Evolutionary conservation across 2,113 vertebrate species (phyloP), one percentile per base, ranked within the genome.

Genomic region (Zosterops japonicus): DNA sequence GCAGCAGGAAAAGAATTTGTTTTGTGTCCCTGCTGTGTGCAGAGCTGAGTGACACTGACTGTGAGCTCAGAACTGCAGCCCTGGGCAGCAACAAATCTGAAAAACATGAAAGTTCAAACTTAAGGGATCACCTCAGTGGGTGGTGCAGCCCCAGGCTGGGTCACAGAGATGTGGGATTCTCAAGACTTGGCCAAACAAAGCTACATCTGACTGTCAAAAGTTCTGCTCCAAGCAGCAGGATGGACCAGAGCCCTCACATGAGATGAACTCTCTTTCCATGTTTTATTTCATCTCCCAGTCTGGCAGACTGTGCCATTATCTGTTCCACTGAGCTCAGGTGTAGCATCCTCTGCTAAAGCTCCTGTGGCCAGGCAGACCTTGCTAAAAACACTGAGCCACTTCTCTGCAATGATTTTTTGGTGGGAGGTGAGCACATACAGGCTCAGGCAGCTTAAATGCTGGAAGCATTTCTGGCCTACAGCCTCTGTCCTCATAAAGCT

Each of bases 81-180:
- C 49, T 50, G 14, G 14, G 49, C 49, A 47, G 46, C 46, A 47
- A 21, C 25, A 14, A 27, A 15, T 15, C 49, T 50, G 49, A 27
- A 50, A 50, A 15, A 50, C 24, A 50, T 50, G 49, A 50, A 50
- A 50, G 49, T 14, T 50, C 1, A 50, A 50, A 50, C 25, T 14
- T 27, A 15, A 50, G 49, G 49, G 8, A 50, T 50, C 25, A 50
- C 49, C 24, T 0, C 0, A 1, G 2, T 71, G 49, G 21, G 57
- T 46, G 36, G 12, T 46, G 41, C 55, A 59, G 46, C 9, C 57
- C 70, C 13, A 6, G 35, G 5, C 1, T 15, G 29, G 82, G 60
- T 33, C 57, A 70, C 50, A 56, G 65, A 55, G 41, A n/a, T 3
- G 35, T 6, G 2, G 36, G 16, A 14, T 76, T 83, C 57, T 80